Evolutionary conservation across 2,888 invertebrate genomes (phyloP).

Genomic region (Parapristionchus giblindavisi): DNA sequence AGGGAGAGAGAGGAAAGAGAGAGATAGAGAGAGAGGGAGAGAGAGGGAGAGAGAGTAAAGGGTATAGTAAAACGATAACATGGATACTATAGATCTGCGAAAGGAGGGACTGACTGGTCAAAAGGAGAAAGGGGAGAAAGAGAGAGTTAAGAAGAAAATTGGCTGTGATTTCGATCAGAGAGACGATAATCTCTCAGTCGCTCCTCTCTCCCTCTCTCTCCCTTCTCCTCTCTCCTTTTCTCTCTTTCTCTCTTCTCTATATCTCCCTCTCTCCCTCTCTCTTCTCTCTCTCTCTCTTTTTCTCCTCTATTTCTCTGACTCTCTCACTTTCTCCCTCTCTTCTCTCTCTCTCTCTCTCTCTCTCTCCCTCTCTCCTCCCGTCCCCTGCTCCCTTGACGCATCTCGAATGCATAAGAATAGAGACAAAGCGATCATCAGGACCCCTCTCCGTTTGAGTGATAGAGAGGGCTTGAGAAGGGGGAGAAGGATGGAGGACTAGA

Average conservation of each 20-base stretch:
- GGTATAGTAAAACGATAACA: conserved; percentile 12
- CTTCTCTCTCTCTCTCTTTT: conserved; percentile 3
- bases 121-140: not conserved
- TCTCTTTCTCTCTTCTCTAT: not conserved
- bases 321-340: not conserved
- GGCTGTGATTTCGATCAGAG: conserved; percentile 27
- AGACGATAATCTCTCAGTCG: not conserved
- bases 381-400: too few species aligned
- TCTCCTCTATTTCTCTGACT: not conserved
- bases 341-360: too few species aligned
- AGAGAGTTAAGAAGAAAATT: conserved; percentile 6
- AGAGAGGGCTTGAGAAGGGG: not conserved
- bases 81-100: not conserved
- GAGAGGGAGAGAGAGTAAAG: conserved; percentile 20
- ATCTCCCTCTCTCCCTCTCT: not conserved
- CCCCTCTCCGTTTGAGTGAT: too few species aligned
- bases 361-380: too few species aligned
- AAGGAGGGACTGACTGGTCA: not conserved
- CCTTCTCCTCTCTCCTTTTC: not conserved
- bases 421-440: too few species aligned
- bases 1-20: not conserved
- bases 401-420: too few species aligned
- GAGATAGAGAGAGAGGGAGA: conserved; percentile 10
- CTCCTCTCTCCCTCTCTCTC: not conserved
- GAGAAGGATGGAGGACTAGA: conserved; percentile 1